Base-by-base conservation (phyloP, 2,113 vertebrate species). In the Oxygymnocypris stewartii region DNA sequence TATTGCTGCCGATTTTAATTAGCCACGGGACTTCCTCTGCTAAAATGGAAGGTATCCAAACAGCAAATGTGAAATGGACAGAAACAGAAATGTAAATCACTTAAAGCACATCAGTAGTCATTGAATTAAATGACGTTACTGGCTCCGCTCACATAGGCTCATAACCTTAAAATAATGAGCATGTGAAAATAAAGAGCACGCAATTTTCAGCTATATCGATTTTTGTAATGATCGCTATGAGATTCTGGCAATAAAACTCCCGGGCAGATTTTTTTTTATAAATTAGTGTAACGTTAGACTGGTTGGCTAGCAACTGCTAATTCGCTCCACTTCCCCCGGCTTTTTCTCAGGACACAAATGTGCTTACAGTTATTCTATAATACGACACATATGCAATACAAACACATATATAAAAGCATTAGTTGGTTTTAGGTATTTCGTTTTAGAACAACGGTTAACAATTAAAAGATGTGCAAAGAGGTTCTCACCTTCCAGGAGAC, bases 401-500 rank as follows among this genome's bases (percentile, higher is more conserved):
- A 18, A 13, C 63, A 16, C 14, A 49, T 12, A 23, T 5, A 28
- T 18, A 14, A 2, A 69, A 14, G 11, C 54, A 37, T 61, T 81
- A 20, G n/a, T 6, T 81, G 20, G 3, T 10, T n/a, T 3, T n/a
- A 4, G 2, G n/a, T 3, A n/a, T 35, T n/a, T 35, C 7, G 3
- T 49, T 28, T 2, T 3, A 44, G 61, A 71, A 35, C 0, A 20
- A 8, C 12, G 11, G 3, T 10, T 25, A 0, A 82, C n/a, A 25
- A 12, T 5, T 7, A 20, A 35, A 14, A 75, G 9, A 61, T 54
- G 42, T 18, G 10, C 8, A n/a, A 2, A 57, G 61, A 25, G 12
- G 37, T 51, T 1, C 93, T 96, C 89, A 98, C 97, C 97, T 96
- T 98, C 97, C 93, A 98, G 91, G 87, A 98, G 96, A 90, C 97